Percentiles rank a stretch among this genome's conserved stretches.
phyloP scores from a whole-genome alignment of 2,797 vertebrate genomes.

The Sciurus vulgaris region DNA sequence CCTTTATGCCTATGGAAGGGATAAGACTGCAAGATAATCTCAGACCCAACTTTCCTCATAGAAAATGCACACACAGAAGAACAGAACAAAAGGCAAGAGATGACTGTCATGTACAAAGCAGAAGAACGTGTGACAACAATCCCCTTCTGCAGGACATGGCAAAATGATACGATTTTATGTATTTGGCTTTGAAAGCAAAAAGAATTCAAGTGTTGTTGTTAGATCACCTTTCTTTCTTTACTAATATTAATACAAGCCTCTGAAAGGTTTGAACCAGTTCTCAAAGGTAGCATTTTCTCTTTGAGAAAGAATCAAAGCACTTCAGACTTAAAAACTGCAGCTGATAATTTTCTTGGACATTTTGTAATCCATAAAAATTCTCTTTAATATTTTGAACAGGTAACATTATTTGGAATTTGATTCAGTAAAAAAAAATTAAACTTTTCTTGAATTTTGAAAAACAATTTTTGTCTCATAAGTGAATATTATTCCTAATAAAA shows the following conservation, averaged over 20 bases:
- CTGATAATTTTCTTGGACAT: conserved; percentile 64
- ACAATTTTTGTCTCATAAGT: conserved; percentile 63
- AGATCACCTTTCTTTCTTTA: background rate
- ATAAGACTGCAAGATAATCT: conserved; percentile 60
- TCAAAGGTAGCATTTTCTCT: conserved; percentile 60
- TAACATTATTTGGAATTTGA: conserved; percentile 69
- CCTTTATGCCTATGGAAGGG: conserved; percentile 5
- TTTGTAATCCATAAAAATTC: conserved; percentile 68
- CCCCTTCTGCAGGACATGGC: background rate
- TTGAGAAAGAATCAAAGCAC: conserved; percentile 50
- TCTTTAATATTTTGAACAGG: conserved; percentile 71
- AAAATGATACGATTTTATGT: background rate
- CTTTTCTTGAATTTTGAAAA: conserved; percentile 70
- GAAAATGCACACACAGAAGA: conserved; percentile 32
- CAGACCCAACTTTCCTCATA: conserved; percentile 47
- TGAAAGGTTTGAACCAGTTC: background rate
- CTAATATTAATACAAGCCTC: background rate
- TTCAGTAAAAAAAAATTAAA: conserved; percentile 73
- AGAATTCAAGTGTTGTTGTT: conserved; percentile 57
- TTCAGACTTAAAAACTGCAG: conserved; percentile 74
- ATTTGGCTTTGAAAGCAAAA: conserved; percentile 46
- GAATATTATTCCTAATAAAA: conserved; percentile 68
- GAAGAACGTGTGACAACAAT: background rate
- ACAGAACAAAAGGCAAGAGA: conserved; percentile 20
- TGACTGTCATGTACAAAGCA: background rate